Conservation (phyloP, 2,797 vertebrate species). For the Anguilla marmorata region DNA sequence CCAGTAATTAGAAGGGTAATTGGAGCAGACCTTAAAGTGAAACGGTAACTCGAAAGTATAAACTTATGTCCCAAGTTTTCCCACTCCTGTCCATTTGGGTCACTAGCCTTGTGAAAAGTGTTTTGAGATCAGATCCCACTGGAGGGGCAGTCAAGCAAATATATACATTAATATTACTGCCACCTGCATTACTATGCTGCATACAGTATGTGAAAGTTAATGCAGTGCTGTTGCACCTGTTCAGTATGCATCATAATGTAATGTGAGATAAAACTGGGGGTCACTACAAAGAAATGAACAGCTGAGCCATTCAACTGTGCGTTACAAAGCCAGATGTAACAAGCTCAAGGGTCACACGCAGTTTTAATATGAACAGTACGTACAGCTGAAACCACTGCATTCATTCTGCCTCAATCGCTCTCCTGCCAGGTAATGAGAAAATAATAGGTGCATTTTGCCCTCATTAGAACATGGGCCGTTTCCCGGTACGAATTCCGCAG, state of each 20-base stretch:
- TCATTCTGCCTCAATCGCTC: neutral
- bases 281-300: neutral
- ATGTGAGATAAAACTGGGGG: neutral
- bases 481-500: neutral
- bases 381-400: neutral
- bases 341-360: neutral
- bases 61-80: neutral
- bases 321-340: neutral
- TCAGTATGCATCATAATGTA: neutral
- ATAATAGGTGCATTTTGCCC: neutral
- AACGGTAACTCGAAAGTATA: neutral
- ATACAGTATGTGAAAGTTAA: neutral
- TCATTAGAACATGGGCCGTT: constrained; percentile 4
- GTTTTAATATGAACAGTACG: neutral
- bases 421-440: constrained; percentile 13
- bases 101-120: neutral
- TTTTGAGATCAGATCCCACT: neutral
- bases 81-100: neutral
- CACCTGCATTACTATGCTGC: neutral
- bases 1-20: constrained; percentile 16
- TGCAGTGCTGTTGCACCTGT: neutral
- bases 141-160: neutral
- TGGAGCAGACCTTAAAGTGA: neutral
- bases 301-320: neutral
- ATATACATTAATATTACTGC: neutral